Base-by-base conservation (phyloP, 2,797 vertebrate species). In the Chelon auratus region DNA sequence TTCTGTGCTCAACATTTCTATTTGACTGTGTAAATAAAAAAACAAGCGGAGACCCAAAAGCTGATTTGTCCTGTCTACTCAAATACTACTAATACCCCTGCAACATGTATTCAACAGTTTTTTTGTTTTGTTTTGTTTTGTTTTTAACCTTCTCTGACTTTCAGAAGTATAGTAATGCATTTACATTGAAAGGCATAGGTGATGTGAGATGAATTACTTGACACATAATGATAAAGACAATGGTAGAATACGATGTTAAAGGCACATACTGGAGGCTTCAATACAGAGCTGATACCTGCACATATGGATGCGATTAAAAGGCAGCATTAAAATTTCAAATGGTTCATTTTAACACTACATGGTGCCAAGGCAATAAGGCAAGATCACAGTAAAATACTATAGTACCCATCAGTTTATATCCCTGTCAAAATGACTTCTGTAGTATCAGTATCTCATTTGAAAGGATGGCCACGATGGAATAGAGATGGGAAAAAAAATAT, bases 11-110 rank as follows among this genome's bases (percentile, higher is more conserved):
- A 86, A 89, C 83, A 91, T 93, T 92, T 93, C 10, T 93, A 90
- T 89, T 89, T 89, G 69, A 37, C 67, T 81, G 61, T 92, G 90
- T 91, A 91, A 93, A 92, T 92, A 92, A 93, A 91, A 33, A 33
- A 91, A 77, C 10, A 60, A 78, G 72, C 78, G 55, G 57, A 78
- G 83, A 80, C 43, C 37, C 13, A 65, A 3, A 42, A 5, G 15
- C 15, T 77, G 20, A 36, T 24, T 50, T 39, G 20, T 77, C 13
- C 6, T 0, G 1, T 73, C 4, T 47, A 11, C 63, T 24, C 0
- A 37, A 36, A 15, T n/a, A 48, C 8, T n/a, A 8, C 9, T 10
- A 3, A 26, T 54, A 1, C 30, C 5, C 2, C 9, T 1, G 17
- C 2, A 47, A 22, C 14, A 47, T 61, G 3, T 20, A 17, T 37